Percentiles rank a stretch among this genome's conserved stretches.
These are phyloP conservation scores for Tuta absoluta DNA, from an alignment of 2,888 invertebrate genomes.

Conservation along the genomic window DNA sequence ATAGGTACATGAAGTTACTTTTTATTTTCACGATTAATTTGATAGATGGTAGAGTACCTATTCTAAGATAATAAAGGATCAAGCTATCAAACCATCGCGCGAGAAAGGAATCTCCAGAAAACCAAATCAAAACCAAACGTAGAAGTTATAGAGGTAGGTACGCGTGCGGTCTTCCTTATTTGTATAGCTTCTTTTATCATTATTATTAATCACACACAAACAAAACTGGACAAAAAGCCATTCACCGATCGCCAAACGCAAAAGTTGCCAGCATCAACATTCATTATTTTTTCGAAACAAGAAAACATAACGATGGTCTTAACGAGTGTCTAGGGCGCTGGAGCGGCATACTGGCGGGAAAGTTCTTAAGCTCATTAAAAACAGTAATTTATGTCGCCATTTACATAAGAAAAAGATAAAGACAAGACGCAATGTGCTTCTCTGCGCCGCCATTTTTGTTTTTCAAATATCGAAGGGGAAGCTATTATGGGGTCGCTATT, in stretches of 20 bases:
- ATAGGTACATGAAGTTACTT: too few relatives aligned
- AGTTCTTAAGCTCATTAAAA: slow-evolving; percentile 76
- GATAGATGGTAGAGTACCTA: too few relatives aligned
- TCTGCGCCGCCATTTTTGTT: slow-evolving; percentile 69
- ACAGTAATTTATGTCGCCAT: slow-evolving; percentile 63
- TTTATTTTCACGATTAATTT: too few relatives aligned
- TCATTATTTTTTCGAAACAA: slow-evolving; percentile 46
- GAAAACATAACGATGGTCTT: too few relatives aligned
- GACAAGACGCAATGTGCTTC: slow-evolving; percentile 62
- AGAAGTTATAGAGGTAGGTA: too few relatives aligned
- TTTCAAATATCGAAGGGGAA: slow-evolving; percentile 72
- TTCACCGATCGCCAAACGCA: slow-evolving; percentile 31
- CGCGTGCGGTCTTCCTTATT: too few relatives aligned
- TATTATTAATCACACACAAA: slow-evolving; percentile 10
- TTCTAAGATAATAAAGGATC: too few relatives aligned
- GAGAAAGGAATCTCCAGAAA: too few relatives aligned
- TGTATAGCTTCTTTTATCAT: too few relatives aligned
- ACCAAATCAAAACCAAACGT: too few relatives aligned
- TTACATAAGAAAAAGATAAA: slow-evolving; percentile 81
- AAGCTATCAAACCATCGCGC: too few relatives aligned
- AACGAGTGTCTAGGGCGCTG: slow-evolving; percentile 53
- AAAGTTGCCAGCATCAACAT: slow-evolving; percentile 42
- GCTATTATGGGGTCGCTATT: slow-evolving; percentile 47
- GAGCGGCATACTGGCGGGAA: slow-evolving; percentile 64
- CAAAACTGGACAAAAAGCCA: too few relatives aligned